Conservation (phyloP, 1,140 invertebrate genomes). For the Ephestia elutella region DNA sequence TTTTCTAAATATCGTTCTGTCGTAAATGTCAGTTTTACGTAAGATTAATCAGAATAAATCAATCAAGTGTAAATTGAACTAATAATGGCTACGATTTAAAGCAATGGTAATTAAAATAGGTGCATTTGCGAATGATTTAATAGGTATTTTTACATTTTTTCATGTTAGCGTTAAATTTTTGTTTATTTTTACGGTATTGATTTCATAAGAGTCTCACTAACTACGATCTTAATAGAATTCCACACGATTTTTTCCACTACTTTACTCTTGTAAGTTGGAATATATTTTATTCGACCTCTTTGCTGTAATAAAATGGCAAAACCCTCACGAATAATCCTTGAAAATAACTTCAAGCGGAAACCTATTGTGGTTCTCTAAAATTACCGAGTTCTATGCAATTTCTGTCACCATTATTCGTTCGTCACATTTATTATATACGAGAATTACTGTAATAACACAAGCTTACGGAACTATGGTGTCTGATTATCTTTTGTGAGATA, state of each 20-base stretch:
- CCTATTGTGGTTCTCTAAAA: neutral
- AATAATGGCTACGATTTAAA: no score
- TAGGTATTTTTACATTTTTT: no score
- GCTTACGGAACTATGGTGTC: neutral
- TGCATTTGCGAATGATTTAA: no score
- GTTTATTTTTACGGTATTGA: no score
- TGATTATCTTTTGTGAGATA: slow-evolving; percentile 4
- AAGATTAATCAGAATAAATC: neutral
- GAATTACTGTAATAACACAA: neutral
- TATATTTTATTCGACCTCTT: neutral
- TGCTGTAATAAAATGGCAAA: neutral
- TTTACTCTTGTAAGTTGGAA: no score
- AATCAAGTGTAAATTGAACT: no score
- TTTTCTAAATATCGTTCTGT: neutral
- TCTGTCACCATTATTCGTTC: neutral
- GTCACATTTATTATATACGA: neutral
- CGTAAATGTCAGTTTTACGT: neutral
- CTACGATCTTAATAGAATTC: no score
- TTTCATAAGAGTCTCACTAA: no score
- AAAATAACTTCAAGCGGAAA: neutral
- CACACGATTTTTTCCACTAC: no score
- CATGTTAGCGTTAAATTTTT: no score
- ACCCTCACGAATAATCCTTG: neutral
- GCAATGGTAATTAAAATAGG: no score
- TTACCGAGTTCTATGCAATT: neutral